Conservation (phyloP, 1,140 invertebrate genomes). For the Lutraria rhynchaena region DNA sequence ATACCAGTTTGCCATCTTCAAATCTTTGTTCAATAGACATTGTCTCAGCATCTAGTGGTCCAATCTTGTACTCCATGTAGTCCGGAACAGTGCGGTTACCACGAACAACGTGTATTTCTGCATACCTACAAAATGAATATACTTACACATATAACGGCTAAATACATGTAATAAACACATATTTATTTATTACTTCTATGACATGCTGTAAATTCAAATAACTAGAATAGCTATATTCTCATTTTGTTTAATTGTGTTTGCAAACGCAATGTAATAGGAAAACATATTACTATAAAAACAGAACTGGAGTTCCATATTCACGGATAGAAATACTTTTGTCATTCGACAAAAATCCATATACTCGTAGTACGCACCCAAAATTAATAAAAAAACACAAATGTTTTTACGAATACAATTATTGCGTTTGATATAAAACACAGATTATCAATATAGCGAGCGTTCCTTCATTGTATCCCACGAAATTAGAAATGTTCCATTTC, state of each 20-base stretch:
- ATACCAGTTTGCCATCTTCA: constrained; percentile 62
- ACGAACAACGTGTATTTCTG: constrained; percentile 64
- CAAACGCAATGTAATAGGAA: too few relatives aligned
- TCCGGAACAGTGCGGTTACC: constrained; percentile 61
- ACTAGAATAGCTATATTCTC: too few relatives aligned
- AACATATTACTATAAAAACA: too few relatives aligned
- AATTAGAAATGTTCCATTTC: not conserved
- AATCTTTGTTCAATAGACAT: constrained; percentile 39
- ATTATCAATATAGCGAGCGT: not conserved
- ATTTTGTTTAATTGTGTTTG: too few relatives aligned
- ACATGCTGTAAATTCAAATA: too few relatives aligned
- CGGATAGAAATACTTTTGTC: too few relatives aligned
- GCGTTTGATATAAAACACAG: not conserved
- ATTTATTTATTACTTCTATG: too few relatives aligned
- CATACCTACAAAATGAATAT: constrained; percentile 38
- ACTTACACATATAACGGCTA: too few relatives aligned
- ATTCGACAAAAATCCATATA: too few relatives aligned
- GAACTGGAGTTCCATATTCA: too few relatives aligned
- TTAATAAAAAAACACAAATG: not conserved
- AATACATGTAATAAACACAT: too few relatives aligned
- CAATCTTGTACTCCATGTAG: constrained; percentile 72
- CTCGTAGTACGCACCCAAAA: not conserved
- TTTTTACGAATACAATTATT: not conserved
- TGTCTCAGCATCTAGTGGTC: constrained; percentile 58
- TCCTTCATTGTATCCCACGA: not conserved